Conservation (phyloP, 2,113 vertebrate species). For the Ursus arctos region DNA sequence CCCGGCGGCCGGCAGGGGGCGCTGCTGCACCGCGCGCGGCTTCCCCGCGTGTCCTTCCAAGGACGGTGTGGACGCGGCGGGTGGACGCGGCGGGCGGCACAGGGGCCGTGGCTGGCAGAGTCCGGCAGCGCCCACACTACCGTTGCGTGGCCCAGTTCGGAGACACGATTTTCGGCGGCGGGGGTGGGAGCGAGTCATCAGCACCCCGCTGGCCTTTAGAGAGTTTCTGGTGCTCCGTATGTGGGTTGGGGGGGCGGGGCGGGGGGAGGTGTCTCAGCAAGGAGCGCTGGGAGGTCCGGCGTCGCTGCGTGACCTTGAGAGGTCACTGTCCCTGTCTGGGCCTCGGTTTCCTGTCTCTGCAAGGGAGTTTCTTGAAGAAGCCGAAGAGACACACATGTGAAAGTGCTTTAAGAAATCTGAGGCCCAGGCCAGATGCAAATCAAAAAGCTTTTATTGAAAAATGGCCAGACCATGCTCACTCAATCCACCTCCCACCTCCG, state of each 20-base stretch:
- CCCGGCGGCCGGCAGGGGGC: slow-evolving; percentile 61
- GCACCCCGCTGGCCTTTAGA: not conserved
- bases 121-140: not conserved
- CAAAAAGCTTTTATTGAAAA: slow-evolving; percentile 47
- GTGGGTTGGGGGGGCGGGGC: not conserved
- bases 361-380: not conserved
- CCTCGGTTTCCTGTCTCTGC: not conserved
- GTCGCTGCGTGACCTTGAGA: slow-evolving; percentile 52
- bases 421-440: not conserved
- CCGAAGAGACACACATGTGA: not conserved
- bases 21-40: slow-evolving; percentile 59
- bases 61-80: slow-evolving; percentile 56
- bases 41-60: slow-evolving; percentile 51
- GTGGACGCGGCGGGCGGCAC: slow-evolving; percentile 15
- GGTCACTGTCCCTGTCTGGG: not conserved
- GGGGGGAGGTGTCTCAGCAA: not conserved
- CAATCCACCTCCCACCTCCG: not conserved
- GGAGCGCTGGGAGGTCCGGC: not conserved
- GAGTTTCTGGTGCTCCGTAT: not conserved
- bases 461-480: not conserved
- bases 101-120: not conserved
- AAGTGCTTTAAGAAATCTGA: slow-evolving; percentile 49
- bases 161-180: not conserved
- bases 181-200: not conserved
- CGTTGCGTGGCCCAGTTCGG: not conserved